A percentile compares a stretch with the other conserved stretches of the same genome.
Evolutionary conservation across 2,113 vertebrate species (phyloP).

Genomic region (Catharus minimus): DNA sequence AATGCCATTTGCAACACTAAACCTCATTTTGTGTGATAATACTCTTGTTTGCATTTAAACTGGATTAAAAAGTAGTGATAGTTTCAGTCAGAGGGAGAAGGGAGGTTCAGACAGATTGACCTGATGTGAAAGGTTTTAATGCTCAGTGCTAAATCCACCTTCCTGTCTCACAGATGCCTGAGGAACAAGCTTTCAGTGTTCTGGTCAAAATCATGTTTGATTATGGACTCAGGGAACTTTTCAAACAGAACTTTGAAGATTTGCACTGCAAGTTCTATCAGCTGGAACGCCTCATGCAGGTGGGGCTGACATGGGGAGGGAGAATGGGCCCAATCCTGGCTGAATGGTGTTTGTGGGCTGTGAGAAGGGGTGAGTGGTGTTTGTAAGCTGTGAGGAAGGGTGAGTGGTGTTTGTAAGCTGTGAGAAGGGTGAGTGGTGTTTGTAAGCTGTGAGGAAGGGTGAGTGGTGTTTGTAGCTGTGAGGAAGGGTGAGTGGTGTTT

Average conservation of each 20-base stretch:
- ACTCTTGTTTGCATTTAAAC: neutral
- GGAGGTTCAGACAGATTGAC: neutral
- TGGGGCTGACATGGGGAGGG: slow-evolving; percentile 16
- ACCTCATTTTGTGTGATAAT: neutral
- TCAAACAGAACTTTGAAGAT: slow-evolving; percentile 99
- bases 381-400: neutral
- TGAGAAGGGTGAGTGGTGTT: neutral
- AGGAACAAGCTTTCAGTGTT: slow-evolving; percentile 98
- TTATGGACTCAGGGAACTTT: slow-evolving; percentile 98
- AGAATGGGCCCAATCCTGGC: rapidly evolving
- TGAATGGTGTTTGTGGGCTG: neutral
- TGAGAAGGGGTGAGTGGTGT: neutral
- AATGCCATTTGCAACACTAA: neutral
- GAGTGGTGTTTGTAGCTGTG: neutral
- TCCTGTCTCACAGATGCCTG: slow-evolving; percentile 87
- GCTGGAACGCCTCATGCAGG: slow-evolving; percentile 98
- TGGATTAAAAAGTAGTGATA: neutral
- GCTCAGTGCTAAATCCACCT: neutral
- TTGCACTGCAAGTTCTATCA: slow-evolving; percentile 99
- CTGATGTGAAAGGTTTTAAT: neutral
- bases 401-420: neutral
- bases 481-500: neutral
- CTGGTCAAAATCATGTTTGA: slow-evolving; percentile 99
- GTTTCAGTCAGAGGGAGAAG: neutral
- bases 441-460: neutral